Base-by-base conservation (phyloP, 2,888 invertebrate species). In the Drosophila ezoana region DNA sequence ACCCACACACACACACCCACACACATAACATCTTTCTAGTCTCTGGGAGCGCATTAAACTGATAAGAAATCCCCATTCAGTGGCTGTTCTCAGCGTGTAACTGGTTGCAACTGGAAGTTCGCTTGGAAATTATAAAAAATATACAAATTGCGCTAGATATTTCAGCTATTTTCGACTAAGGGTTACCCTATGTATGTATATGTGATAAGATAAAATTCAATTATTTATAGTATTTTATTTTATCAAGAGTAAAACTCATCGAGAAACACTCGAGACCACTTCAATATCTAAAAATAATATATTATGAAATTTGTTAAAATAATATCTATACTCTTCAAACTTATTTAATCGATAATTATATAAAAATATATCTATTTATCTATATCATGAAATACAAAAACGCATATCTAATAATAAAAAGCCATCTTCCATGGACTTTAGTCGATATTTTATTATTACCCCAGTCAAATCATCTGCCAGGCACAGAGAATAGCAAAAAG, bases 61-160 rank as follows among this genome's bases (percentile, higher is more conserved):
- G 72, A 72, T 72, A 72, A 72, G 66, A 67, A 66, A 66, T 53
- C 35, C 49, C 53, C 8, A 16, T 28, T 28, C 28, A 28, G 23
- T 28, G 23, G 23, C 23, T 28, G 8, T 28, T 28, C 2, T 2
- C 23, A 28, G 8, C 8, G 28, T 43, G 49, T 43, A 49, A n/a
- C 48, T 56, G 57, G 38, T 18, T 18, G 41, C 28, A 13, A 40
- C 38, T 51, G 28, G 28, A 52, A 52, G 14, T 40, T 52, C 38
- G 23, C 13, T 40, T 16, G 9, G 28, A 43, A 43, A 32, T 43
- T 41, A 43, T 43, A 43, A 53, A 28, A 40, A 14, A 40, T 40
- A 40, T 9, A 14, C 8, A 14, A 14, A 40, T 28, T 8, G 8
- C 8, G 8, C 28, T 28, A 28, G 28, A 28, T 28, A 8, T 28